A percentile compares a stretch with the other conserved stretches of the same genome.
These are phyloP conservation scores for Todiramphus saurophagus DNA, from an alignment of 2,113 vertebrate genomes.

Conservation along the genomic window DNA sequence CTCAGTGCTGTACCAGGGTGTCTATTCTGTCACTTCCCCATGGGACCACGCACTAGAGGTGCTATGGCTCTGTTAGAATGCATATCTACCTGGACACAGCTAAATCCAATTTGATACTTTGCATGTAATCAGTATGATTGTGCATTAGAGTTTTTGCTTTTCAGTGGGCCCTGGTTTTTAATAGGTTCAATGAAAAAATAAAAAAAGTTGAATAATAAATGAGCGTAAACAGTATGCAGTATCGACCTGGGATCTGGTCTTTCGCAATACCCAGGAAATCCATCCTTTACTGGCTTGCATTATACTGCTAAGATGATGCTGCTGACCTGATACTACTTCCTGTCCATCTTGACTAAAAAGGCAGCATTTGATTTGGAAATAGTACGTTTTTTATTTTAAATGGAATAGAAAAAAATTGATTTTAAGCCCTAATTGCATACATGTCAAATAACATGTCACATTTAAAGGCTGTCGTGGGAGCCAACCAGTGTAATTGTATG, in stretches of 20 bases:
- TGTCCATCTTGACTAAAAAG: slow-evolving; percentile 70
- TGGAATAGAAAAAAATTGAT: slow-evolving; percentile 78
- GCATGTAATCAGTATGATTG: accelerated
- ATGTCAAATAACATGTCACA: slow-evolving; percentile 80
- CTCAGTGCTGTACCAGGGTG: background rate
- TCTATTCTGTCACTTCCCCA: background rate
- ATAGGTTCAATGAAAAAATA: background rate
- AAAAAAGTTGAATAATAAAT: background rate
- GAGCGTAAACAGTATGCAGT: background rate
- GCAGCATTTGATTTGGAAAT: slow-evolving; percentile 69
- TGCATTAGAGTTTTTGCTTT: background rate
- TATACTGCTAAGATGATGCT: slow-evolving; percentile 43
- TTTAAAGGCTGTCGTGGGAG: slow-evolving; percentile 79
- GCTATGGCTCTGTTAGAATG: accelerated
- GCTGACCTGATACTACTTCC: slow-evolving; percentile 60
- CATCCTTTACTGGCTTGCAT: slow-evolving; percentile 26
- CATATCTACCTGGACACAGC: background rate
- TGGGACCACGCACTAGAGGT: accelerated
- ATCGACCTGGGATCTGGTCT: slow-evolving; percentile 4
- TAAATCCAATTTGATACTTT: background rate
- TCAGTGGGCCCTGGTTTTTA: background rate
- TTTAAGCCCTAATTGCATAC: slow-evolving; percentile 78
- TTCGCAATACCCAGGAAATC: slow-evolving; percentile 29
- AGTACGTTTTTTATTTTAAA: slow-evolving; percentile 80
- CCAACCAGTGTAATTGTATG: slow-evolving; percentile 71